These are phyloP conservation scores for Dicentrarchus labrax DNA, from an alignment of 2,113 vertebrate species.

Conservation along the genomic window DNA sequence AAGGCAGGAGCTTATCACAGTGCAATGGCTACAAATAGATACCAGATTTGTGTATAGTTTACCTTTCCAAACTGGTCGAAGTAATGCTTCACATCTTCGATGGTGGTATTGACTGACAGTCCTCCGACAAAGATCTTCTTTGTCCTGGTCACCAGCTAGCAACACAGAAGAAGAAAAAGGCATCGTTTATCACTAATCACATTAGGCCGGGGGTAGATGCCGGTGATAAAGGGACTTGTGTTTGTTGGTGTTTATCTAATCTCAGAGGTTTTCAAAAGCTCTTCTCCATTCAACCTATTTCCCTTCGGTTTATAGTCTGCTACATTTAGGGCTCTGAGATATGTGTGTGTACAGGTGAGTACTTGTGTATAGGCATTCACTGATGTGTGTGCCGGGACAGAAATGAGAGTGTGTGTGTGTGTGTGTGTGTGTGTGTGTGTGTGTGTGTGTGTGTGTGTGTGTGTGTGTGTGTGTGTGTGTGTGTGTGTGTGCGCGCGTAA, in stretches of 20 bases:
- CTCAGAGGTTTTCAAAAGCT: constrained; percentile 41
- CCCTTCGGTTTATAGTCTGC: constrained; percentile 2
- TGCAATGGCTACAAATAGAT: constrained; percentile 4
- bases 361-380: not conserved
- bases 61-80: constrained; percentile 99
- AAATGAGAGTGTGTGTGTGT: not conserved
- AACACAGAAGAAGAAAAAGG: constrained; percentile 62
- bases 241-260: constrained; percentile 56
- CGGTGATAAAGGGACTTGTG: constrained; percentile 48
- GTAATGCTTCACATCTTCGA: constrained; percentile 97
- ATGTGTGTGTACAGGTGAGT: constrained; percentile 12
- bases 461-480: constrained; percentile 1
- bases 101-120: constrained; percentile 95
- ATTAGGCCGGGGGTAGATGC: constrained; percentile 47
- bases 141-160: constrained; percentile 96
- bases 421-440: no score
- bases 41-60: constrained; percentile 61
- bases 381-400: constrained; percentile 8
- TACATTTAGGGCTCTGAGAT: not conserved
- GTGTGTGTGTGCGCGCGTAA: constrained; percentile 23
- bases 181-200: constrained; percentile 59
- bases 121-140: constrained; percentile 99
- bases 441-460: not conserved
- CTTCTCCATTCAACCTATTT: constrained; percentile 24
- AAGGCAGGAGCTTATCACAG: constrained; percentile 6